Evolutionary conservation across 2,888 invertebrate genomes (phyloP), one percentile per base, ranked within the genome.

Genomic region (Lochmaea capreae): DNA sequence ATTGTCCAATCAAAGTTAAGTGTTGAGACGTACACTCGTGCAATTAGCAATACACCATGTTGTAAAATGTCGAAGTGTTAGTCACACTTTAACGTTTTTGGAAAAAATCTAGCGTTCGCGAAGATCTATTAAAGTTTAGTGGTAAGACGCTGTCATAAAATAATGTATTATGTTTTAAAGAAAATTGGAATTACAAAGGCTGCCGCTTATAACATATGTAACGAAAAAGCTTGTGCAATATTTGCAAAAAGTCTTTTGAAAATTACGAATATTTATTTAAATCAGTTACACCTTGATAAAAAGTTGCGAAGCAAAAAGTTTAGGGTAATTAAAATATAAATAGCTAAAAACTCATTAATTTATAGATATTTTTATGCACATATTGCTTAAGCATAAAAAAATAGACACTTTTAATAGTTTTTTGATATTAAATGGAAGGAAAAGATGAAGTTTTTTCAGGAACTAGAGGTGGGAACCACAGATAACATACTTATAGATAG

Each of bases 1-100:
- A n/a, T 18, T 46, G 33, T 42, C 59, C 67, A 66, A 66, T 66
- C 66, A 57, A 54, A 52, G 26, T 57, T 42, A 66, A 65, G 65
- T 52, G 54, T 54, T 8, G 14, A 57, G 6, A 42, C 11, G n/a
- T 18, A 16, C 49, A 42, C 57, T 57, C 8, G 57, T 16, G 57
- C 18, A 58, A 67, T 67, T 67, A 67, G 59, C 67, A 57, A 67
- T 59, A 22, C 59, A 11, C n/a, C 59, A 14, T 3, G 59, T 10
- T 33, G 26, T 59, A 59, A 59, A 59, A 54, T 26, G 59, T 59
- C 16, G 33, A 59, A 59, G 59, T 59, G 33, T 59, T 33, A 33
- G 26, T 59, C 14, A 59, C 59, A 59, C 11, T 26, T 59, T 33
- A 33, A 59, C 10, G 59, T 33, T 22, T 33, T 6, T 9, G 14